Base-by-base conservation (phyloP, 1,140 invertebrate genomes). In the Zaprionus nigranus region DNA sequence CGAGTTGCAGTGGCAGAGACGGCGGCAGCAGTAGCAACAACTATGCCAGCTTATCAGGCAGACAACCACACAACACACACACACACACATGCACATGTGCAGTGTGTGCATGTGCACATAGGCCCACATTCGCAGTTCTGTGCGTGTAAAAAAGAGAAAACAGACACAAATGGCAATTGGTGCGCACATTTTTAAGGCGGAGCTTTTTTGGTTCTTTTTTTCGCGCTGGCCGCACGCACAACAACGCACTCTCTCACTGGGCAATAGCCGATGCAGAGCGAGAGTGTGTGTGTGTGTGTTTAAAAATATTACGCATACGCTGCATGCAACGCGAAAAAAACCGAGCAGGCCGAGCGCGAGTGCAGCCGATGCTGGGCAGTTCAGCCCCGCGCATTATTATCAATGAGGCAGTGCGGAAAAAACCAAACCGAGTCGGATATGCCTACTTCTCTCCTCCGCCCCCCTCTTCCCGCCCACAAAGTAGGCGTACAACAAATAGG, bases 151-250 rank as follows among this genome's bases (percentile, higher is more conserved):
- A 90, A 82, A 90, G 87, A 90, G 82, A 90, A 90, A 90, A 84
- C 67, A 85, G 82, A 90, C 77, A 90, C 86, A 90, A 86, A 90
- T 90, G 87, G 86, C 86, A 90, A 87, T 90, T 90, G 86, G 86
- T 91, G 86, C 86, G 82, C 87, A 75, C 79, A 90, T 90, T 91
- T 91, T 91, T 90, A 91, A 91, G 90, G 90, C 90, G 90, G 90
- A 91, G 90, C 90, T 91, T 91, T 91, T 91, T 91, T 91, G 90
- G 82, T 87, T 81, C 90, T 91, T 91, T 91, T 91, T 91, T 91
- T 87, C 83, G 78, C 68, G 63, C 79, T 85, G 66, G 72, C 60
- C 79, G 58, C 75, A 82, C 81, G 78, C 80, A 83, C 82, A 66
- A 72, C 75, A 43, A 38, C 54, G 53, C 62, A 53, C 30, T 76